Percentiles rank a stretch among this genome's conserved stretches.
Evolutionary conservation across 2,888 invertebrate genomes (phyloP).

Genomic region (Saturnia pavonia): DNA sequence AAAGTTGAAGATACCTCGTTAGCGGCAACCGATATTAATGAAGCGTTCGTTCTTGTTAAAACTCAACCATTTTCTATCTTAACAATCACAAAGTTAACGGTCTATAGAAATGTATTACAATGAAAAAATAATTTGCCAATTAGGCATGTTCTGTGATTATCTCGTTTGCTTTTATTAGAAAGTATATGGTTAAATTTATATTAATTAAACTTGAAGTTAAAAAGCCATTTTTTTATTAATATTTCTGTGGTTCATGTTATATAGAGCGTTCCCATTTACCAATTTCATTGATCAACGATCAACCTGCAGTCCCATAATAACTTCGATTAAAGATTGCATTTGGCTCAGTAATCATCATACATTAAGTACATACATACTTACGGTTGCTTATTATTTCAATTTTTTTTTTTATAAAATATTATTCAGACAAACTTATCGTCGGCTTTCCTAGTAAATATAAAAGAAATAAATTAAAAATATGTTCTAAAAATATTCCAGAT

Average conservation of each 20-base stretch:
- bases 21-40: conserved; percentile 54
- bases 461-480: not conserved
- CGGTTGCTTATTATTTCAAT: not conserved
- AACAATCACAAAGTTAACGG: conserved; percentile 14
- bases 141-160: not conserved
- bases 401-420: not conserved
- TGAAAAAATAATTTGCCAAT: not conserved
- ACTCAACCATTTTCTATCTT: conserved; percentile 36
- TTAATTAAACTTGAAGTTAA: not conserved
- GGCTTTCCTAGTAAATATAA: no score
- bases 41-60: conserved; percentile 54
- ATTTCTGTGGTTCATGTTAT: not conserved
- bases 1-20: conserved; percentile 57
- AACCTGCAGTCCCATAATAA: not conserved
- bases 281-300: not conserved
- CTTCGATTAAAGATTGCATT: not conserved
- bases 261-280: not conserved
- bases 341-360: not conserved
- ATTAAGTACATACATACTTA: not conserved
- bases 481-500: not conserved
- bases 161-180: not conserved
- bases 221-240: not conserved
- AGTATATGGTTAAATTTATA: not conserved
- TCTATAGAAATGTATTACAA: not conserved
- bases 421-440: not conserved